A percentile compares a stretch with the other conserved stretches of the same genome.
Evolutionary conservation across 2,888 invertebrate genomes (phyloP).

Genomic region (Lasioglossum villosulum): DNA sequence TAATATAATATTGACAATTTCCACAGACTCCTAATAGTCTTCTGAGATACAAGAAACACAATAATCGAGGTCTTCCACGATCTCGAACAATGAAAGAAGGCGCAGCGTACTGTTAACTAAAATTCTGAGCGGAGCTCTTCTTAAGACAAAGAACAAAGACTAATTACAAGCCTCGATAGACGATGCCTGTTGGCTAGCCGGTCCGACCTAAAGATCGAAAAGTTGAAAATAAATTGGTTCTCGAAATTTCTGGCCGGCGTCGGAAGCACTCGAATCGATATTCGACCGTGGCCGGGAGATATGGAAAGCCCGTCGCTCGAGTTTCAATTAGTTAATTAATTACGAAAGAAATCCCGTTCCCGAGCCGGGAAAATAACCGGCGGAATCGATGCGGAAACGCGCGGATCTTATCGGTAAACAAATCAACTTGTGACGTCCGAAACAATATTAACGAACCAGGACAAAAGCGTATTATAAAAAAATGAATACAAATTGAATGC

Average conservation of each 20-base stretch:
- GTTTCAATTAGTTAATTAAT: conserved; percentile 60
- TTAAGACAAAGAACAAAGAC: background rate
- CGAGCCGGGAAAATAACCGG: conserved; percentile 19
- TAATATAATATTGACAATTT: no score
- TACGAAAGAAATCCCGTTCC: conserved; percentile 21
- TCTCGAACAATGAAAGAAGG: background rate
- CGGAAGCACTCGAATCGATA: conserved; percentile 31
- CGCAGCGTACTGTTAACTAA: background rate
- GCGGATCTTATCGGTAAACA: conserved; percentile 16
- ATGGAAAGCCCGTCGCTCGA: conserved; percentile 33
- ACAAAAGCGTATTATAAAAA: background rate
- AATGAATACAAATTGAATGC: no score
- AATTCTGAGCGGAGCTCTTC: background rate
- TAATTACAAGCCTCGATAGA: conserved; percentile 1
- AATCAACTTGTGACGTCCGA: conserved; percentile 16
- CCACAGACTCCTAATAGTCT: no score
- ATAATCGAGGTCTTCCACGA: background rate
- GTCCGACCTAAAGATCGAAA: background rate
- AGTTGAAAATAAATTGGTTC: background rate
- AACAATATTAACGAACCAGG: background rate
- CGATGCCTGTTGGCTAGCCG: background rate
- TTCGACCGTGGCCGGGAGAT: conserved; percentile 15
- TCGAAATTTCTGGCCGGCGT: background rate
- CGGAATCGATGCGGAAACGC: background rate
- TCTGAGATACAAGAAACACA: background rate